Conservation (phyloP, 2,113 vertebrate genomes). For the Oryzias woworae region DNA sequence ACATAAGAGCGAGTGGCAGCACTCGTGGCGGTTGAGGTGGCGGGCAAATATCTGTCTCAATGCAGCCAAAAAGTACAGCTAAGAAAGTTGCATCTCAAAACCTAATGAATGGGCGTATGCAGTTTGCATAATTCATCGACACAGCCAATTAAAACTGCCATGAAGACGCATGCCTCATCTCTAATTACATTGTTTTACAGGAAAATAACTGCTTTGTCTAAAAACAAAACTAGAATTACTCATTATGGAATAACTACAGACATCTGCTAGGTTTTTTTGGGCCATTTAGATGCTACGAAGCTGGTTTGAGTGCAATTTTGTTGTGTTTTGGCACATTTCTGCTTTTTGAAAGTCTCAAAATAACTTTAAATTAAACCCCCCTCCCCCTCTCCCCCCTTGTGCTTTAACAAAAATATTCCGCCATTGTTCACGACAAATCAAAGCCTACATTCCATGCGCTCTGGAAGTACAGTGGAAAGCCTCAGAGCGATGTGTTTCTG, state of each 20-base stretch:
- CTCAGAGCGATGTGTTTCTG: conserved; percentile 33
- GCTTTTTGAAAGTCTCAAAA: conserved; percentile 35
- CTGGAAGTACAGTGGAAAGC: conserved; percentile 30
- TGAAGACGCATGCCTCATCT: conserved; percentile 58
- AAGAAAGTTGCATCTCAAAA: conserved; percentile 28
- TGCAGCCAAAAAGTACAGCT: conserved; percentile 19
- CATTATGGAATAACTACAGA: conserved; percentile 55
- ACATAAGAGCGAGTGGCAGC: conserved; percentile 3
- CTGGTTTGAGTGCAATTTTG: conserved; percentile 53
- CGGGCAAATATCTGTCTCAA: conserved; percentile 1
- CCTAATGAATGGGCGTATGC: conserved; percentile 38
- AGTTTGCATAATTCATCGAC: conserved; percentile 51
- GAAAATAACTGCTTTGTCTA: conserved; percentile 51
- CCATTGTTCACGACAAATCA: conserved; percentile 39
- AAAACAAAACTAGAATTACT: conserved; percentile 5
- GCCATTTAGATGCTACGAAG: conserved; percentile 56
- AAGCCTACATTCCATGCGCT: conserved; percentile 35
- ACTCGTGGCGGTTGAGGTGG: not conserved
- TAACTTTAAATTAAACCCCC: conserved; percentile 27
- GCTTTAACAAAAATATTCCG: conserved; percentile 20
- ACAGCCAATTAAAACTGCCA: conserved; percentile 48
- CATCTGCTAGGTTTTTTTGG: conserved; percentile 52
- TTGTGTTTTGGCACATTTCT: conserved; percentile 38
- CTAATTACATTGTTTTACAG: conserved; percentile 65
- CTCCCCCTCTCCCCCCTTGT: conserved; percentile 31